Conservation (phyloP, 2,113 vertebrate genomes). For the Atractosteus spatula region DNA sequence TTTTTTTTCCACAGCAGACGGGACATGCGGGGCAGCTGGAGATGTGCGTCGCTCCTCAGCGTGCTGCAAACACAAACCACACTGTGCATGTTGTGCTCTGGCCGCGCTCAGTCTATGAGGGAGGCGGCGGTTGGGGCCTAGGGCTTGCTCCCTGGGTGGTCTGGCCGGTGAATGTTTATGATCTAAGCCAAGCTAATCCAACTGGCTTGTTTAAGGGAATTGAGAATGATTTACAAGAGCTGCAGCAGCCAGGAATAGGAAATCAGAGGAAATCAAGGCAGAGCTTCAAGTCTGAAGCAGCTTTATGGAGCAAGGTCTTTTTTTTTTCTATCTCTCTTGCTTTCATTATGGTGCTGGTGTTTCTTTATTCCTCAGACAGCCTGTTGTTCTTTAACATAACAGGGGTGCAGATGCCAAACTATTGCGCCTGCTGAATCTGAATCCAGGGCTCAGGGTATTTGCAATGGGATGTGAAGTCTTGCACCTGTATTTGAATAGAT, state of each 20-base stretch:
- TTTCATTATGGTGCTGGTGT: constrained; percentile 25
- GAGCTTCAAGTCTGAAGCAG: constrained; percentile 55
- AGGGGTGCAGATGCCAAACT: constrained; percentile 45
- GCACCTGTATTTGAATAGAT: constrained; percentile 27
- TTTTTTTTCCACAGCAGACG: constrained; percentile 63
- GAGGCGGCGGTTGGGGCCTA: constrained; percentile 31
- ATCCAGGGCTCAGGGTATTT: constrained; percentile 34
- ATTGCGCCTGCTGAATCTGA: constrained; percentile 33
- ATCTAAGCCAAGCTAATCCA: constrained; percentile 76
- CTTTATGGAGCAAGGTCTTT: constrained; percentile 17
- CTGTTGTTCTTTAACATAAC: constrained; percentile 9
- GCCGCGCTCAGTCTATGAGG: constrained; percentile 45
- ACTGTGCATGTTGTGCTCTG: constrained; percentile 49
- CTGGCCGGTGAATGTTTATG: constrained; percentile 74
- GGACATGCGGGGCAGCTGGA: constrained; percentile 34
- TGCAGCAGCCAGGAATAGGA: constrained; percentile 58
- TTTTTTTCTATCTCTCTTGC: constrained; percentile 28
- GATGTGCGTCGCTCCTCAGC: constrained; percentile 49
- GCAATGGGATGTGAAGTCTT: constrained; percentile 32
- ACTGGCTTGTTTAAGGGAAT: constrained; percentile 76
- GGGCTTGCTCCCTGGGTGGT: constrained; percentile 67
- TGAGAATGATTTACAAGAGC: constrained; percentile 78
- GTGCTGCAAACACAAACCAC: constrained; percentile 61
- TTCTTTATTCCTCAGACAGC: constrained; percentile 17
- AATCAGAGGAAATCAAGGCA: constrained; percentile 63